Conservation (phyloP, 2,888 invertebrate species). For the Luffia ferchaultella region DNA sequence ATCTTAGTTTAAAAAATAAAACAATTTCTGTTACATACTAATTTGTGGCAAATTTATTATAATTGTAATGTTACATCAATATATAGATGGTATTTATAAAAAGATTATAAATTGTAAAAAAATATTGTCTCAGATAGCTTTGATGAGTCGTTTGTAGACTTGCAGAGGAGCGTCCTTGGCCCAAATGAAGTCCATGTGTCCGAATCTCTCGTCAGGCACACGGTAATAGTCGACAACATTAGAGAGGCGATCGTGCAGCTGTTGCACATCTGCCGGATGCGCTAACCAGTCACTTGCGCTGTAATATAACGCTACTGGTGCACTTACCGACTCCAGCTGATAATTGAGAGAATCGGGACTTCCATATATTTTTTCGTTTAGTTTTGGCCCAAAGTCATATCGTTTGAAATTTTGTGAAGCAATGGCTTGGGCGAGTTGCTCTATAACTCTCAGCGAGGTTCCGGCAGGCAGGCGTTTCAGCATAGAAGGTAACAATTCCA, state of each 20-base stretch:
- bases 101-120: too few species aligned
- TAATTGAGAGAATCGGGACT: constrained; percentile 31
- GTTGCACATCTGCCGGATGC: constrained; percentile 60
- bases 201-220: constrained; percentile 55
- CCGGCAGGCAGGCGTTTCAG: constrained; percentile 62
- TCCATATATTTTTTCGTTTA: constrained; percentile 33
- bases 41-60: too few species aligned
- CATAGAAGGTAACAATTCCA: constrained; percentile 62
- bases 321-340: constrained; percentile 25
- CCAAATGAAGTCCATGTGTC: constrained; percentile 42
- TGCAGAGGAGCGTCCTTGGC: constrained; percentile 43
- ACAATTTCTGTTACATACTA: too few species aligned
- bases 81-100: too few species aligned
- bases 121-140: too few species aligned
- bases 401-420: constrained; percentile 31
- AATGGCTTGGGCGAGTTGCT: constrained; percentile 61
- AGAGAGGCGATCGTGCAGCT: constrained; percentile 51
- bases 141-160: too few species aligned
- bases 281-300: constrained; percentile 71
- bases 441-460: constrained; percentile 53
- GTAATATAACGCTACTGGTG: constrained; percentile 40
- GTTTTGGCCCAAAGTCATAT: constrained; percentile 33
- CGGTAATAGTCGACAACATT: constrained; percentile 62
- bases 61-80: too few species aligned
- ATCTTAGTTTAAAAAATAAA: too few species aligned